Evolutionary conservation across 2,888 invertebrate genomes (phyloP).

Genomic region (Miltochrista miniata): DNA sequence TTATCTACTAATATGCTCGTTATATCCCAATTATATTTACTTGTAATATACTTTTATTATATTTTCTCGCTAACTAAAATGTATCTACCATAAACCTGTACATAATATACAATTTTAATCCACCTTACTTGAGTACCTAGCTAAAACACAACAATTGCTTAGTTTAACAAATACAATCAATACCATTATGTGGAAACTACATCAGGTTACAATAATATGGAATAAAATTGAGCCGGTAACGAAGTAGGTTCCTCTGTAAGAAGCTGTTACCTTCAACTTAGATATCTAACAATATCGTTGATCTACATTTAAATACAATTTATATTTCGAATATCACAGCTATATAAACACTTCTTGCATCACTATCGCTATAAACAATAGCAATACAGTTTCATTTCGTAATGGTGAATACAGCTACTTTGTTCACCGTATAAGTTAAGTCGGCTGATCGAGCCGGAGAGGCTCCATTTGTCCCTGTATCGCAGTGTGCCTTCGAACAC

Average conservation of each 20-base stretch:
- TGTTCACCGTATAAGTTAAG: conserved; percentile 92
- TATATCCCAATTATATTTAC: too few relatives aligned
- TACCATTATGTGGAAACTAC: too few relatives aligned
- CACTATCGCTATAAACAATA: conserved; percentile 78
- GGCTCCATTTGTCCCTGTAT: conserved; percentile 59
- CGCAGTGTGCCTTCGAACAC: conserved; percentile 91
- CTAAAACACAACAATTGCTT: too few relatives aligned
- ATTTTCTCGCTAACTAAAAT: too few relatives aligned
- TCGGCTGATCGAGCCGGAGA: conserved; percentile 90
- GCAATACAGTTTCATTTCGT: conserved; percentile 90
- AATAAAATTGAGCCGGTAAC: too few relatives aligned
- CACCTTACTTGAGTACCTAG: too few relatives aligned
- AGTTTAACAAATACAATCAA: too few relatives aligned
- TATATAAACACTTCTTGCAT: conserved; percentile 23
- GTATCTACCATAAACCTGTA: too few relatives aligned
- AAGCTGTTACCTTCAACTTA: background rate
- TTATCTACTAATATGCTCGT: too few relatives aligned
- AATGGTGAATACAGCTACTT: conserved; percentile 90
- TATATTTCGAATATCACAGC: conserved; percentile 45
- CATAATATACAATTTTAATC: too few relatives aligned
- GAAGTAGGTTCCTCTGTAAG: background rate
- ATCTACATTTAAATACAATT: conserved; percentile 18
- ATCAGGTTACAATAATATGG: too few relatives aligned
- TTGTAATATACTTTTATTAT: too few relatives aligned
- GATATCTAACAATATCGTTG: background rate